phyloP scores from a whole-genome alignment of 2,888 invertebrate species.

The Leucoptera coffeella region DNA sequence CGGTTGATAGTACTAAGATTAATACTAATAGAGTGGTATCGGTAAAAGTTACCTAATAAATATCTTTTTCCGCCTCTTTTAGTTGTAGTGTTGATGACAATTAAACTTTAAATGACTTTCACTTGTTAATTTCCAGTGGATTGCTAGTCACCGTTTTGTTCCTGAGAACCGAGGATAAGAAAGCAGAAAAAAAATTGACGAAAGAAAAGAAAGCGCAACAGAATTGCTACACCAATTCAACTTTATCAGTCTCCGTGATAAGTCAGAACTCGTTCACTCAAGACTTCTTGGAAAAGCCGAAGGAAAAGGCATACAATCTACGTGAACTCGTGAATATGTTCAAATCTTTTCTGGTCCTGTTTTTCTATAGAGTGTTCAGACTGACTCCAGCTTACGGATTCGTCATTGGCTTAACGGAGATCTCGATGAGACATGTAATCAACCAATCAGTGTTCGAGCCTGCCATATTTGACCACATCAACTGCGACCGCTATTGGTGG shows the following conservation, averaged over 20 bases:
- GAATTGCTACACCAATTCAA: slow-evolving; percentile 39
- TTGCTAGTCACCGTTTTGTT: slow-evolving; percentile 68
- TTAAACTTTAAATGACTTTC: no score
- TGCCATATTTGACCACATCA: slow-evolving; percentile 62
- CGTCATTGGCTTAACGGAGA: slow-evolving; percentile 67
- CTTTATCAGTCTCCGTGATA: slow-evolving; percentile 32
- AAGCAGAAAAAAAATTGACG: slow-evolving; percentile 17
- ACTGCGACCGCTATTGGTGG: slow-evolving; percentile 79
- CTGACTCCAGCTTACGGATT: slow-evolving; percentile 79
- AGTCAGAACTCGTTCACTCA: slow-evolving; percentile 41
- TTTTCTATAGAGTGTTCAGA: slow-evolving; percentile 57
- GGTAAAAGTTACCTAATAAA: no score
- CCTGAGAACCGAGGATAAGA: slow-evolving; percentile 57
- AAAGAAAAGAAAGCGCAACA: slow-evolving; percentile 24
- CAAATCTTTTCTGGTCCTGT: slow-evolving; percentile 41
- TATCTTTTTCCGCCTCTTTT: no score
- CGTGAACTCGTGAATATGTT: slow-evolving; percentile 27
- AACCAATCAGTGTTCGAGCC: slow-evolving; percentile 69
- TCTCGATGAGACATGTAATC: slow-evolving; percentile 65
- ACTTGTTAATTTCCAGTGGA: slow-evolving; percentile 63
- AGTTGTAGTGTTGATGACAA: no score
- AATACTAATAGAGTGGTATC: no score
- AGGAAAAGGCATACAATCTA: slow-evolving; percentile 20
- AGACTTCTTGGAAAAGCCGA: slow-evolving; percentile 29
- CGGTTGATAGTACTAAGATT: no score